Evolutionary conservation across 2,888 invertebrate genomes (phyloP), one percentile per base, ranked within the genome.

Genomic region (Cancer borealis): DNA sequence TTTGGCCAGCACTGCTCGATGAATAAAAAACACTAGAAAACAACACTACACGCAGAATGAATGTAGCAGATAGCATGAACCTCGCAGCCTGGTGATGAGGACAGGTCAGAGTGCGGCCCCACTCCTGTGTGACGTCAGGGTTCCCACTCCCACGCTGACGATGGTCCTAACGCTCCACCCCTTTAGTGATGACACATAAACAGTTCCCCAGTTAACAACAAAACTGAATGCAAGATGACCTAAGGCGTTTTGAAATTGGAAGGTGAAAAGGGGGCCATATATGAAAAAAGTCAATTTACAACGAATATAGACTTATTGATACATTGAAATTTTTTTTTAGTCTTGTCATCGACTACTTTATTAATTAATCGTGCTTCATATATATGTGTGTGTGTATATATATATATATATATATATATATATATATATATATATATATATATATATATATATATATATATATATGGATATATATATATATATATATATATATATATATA

Each of bases 341-440:
- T 49, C 5, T 5, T 49, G 10, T 49, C 10, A 49, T 49, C 5
- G 10, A 49, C 49, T 49, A 49, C 49, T 49, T 49, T 10, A 49
- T 49, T 10, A 49, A 49, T 49, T 49, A 49, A 49, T 10, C 5
- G 10, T 10, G 10, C 49, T 49, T 49, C 10, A 49, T 21, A 49
- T 49, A 49, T 6, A 49, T 49, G 49, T 6, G 8, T 49, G 14
- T 8, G 14, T 79, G 14, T 8, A 79, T 79, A 79, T 8, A 84
- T 84, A n/a, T 3, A 84, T 8, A 10, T 30, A 87, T 10, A 87
- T 87, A 30, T 87, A 30, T 87, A 30, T 87, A 87, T 87, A 87
- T 87, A 87, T 87, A 87, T 87, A 87, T 87, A 87, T 87, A 87
- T 87, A 87, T 87, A 30, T 84, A 84, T 84, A 30, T 84, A 84